Evolutionary conservation across 2,888 invertebrate genomes (phyloP).

Genomic region (Vannuccia rotundouncinata): DNA sequence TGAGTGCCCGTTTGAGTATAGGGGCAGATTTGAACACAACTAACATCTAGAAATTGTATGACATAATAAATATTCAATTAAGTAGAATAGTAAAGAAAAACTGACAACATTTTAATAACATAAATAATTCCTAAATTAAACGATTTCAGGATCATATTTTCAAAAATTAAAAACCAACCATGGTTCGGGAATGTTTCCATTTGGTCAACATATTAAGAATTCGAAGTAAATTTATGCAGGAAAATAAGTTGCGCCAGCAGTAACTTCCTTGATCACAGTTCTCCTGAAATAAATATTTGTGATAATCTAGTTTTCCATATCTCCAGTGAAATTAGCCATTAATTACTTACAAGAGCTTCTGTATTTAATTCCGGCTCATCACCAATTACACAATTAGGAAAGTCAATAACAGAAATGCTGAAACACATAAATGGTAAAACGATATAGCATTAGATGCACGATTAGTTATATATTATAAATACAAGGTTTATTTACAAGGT

Average conservation of each 20-base stretch:
- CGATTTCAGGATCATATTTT: too few species aligned
- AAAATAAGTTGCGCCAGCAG: slow-evolving; percentile 96
- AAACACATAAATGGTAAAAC: too few species aligned
- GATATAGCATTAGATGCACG: too few species aligned
- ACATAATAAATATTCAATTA: slow-evolving; percentile 37
- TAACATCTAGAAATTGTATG: too few species aligned
- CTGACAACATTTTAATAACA: too few species aligned
- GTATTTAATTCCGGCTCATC: slow-evolving; percentile 86
- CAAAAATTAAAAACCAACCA: slow-evolving; percentile 54
- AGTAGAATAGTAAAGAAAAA: too few species aligned
- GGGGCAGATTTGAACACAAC: slow-evolving; percentile 99
- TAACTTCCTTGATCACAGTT: slow-evolving; percentile 64
- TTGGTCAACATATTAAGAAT: slow-evolving; percentile 96
- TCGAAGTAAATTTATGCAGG: slow-evolving; percentile 88
- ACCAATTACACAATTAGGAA: slow-evolving; percentile 88
- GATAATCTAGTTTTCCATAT: neutral
- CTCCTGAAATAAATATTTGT: slow-evolving; percentile 48
- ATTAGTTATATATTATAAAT: slow-evolving; percentile 38
- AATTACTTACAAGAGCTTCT: slow-evolving; percentile 64
- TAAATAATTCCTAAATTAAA: too few species aligned
- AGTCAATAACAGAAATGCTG: slow-evolving; percentile 83
- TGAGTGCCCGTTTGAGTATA: slow-evolving; percentile 86
- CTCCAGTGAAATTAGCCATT: slow-evolving; percentile 44
- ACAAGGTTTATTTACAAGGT: slow-evolving; percentile 16
- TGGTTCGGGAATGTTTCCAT: slow-evolving; percentile 90